Conservation (phyloP, 2,888 invertebrate genomes). For the Plemyria rubiginata region DNA sequence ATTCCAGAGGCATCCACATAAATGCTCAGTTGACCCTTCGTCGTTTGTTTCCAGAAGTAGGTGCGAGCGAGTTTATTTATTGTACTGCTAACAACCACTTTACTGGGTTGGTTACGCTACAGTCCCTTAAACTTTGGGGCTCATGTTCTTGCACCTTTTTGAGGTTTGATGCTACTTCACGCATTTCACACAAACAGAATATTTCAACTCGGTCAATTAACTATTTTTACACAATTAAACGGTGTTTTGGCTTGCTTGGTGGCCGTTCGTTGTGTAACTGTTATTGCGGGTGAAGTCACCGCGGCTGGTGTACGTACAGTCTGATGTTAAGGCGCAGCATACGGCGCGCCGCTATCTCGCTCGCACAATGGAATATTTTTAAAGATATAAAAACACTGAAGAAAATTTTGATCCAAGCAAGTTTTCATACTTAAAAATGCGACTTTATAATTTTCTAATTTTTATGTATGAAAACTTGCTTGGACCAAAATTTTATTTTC, state of each 20-base stretch:
- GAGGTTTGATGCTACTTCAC: constrained; percentile 46
- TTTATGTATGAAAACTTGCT: no score
- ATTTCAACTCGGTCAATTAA: constrained; percentile 35
- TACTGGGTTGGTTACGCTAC: constrained; percentile 23
- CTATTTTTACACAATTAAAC: constrained; percentile 47
- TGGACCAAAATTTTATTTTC: no score
- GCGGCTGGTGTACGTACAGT: constrained; percentile 13
- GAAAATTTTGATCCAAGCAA: no score
- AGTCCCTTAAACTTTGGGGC: constrained; percentile 18
- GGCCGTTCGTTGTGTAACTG: constrained; percentile 25
- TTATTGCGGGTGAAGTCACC: constrained; percentile 19
- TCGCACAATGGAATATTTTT: no score
- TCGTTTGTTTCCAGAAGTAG: constrained; percentile 30
- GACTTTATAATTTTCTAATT: no score
- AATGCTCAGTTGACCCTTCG: constrained; percentile 27
- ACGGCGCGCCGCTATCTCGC: no score
- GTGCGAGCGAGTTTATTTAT: constrained; percentile 32
- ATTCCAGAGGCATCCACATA: constrained; percentile 14
- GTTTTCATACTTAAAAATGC: no score
- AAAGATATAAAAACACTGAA: no score
- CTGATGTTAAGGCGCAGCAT: constrained; percentile 4
- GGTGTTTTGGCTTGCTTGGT: constrained; percentile 37
- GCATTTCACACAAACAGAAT: constrained; percentile 40
- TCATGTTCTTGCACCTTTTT: constrained; percentile 44
- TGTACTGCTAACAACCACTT: constrained; percentile 29